Evolutionary conservation across 2,113 vertebrate genomes (phyloP), one percentile per base, ranked within the genome.

Genomic region (Macroglossus sobrinus): DNA sequence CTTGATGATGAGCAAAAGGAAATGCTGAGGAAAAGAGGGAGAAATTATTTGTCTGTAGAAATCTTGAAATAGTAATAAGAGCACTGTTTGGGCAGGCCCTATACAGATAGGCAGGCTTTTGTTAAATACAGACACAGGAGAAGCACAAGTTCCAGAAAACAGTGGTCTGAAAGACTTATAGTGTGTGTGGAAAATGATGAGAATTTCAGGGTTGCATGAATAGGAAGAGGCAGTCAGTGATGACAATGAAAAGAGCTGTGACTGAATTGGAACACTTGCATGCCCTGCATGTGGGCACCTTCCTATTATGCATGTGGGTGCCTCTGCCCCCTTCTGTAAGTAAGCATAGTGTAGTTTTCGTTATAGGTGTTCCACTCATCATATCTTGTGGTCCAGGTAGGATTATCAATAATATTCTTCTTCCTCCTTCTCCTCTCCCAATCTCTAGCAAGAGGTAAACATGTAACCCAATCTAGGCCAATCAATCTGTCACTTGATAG

Each of bases 1-100:
- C 30, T 43, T 59, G 63, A 78, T 50, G 22, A 63, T 71, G 12
- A 71, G 4, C 63, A 84, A 89, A 96, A 63, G 40, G 14, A 63
- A 68, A 50, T n/a, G 22, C 14, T 63, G n/a, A 47, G 4, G 61
- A 63, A 57, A 97, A 64, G 16, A 55, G 5, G 4, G 9, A 43
- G 19, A 78, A 40, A 92, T 64, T 50, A 55, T 3, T 18, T 61
- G 22, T 45, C 12, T 47, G 4, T 47, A 91, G 50, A 80, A 15
- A 78, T 53, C 22, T 53, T 76, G 6, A 90, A 53, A 64, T 53
- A 16, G 16, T 69, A 64, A 19, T 30, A 53, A 55, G 2, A 53
- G 2, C 13, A 50, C 24, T 59, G 0, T n/a, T 89, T 90, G 22
- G 19, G 2, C 13, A 75, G 0, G 0, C 2, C 7, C 9, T 21